Base-by-base conservation (phyloP, 2,888 invertebrate species). In the Tetropium fuscum region DNA sequence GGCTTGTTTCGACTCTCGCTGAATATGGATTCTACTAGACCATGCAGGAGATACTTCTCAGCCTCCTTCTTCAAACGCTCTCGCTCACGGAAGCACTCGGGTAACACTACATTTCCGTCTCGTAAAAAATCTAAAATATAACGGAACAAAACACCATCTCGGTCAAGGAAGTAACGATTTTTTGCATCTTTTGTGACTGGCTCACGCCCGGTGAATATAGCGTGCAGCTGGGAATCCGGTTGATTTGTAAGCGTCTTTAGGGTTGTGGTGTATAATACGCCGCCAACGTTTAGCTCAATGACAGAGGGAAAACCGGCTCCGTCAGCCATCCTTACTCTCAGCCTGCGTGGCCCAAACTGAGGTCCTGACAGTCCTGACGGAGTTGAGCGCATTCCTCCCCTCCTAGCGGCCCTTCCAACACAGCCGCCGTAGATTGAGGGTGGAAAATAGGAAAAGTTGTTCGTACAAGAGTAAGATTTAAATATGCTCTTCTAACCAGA, bases 91-190 rank as follows among this genome's bases (percentile, higher is more conserved):
- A 99, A 98, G 74, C 95, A 94, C 80, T 98, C 98, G 2, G 99
- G 98, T 68, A 99, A 85, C 51, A 93, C 88, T 56, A 98, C 86
- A 67, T 90, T 91, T 78, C 91, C 92, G 84, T 96, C 96, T 57
- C 99, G 89, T 73, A 99, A 87, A 83, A 91, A 99, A 84, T 99
- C 98, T 75, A 99, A 87, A 66, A 99, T 90, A 84, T 98, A 98
- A 58, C 81, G 75, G 85, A 99, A 99, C 58, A 99, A 88, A 2
- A 97, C 95, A 16, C 98, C 98, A 83, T 99, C 98, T 54, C 98
- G 90, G 85, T 99, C 98, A 77, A 99, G 88, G 84, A 98, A 98
- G 76, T 89, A 87, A 70, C 92, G 90, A n/a, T 93, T 93, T 82
- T 94, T 93, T 62, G 91, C 88, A 83, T 94, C 94, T 78, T 88